Conservation (phyloP, 2,797 vertebrate species). For the Alexandromys oeconomus region DNA sequence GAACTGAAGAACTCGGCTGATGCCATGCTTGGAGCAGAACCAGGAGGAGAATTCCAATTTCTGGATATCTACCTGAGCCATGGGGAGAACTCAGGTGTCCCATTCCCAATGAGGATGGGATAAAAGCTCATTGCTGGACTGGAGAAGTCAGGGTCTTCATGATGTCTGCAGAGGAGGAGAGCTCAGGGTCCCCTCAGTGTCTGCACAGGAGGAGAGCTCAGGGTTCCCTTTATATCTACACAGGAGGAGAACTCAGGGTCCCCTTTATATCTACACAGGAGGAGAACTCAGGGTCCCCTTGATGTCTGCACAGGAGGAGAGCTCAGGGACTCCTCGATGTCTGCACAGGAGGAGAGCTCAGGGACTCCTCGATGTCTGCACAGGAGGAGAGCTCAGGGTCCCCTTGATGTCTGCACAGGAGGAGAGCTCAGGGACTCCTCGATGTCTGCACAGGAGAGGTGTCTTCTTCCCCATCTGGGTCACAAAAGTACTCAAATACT, state of each 20-base stretch:
- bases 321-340: not conserved
- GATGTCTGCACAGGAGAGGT: not conserved
- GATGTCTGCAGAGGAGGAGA: not conserved
- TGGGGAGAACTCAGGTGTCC: not conserved
- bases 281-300: not conserved
- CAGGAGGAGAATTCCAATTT: not conserved
- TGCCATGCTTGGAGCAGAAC: not conserved
- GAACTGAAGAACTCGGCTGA: not conserved
- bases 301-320: not conserved
- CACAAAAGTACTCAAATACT: not conserved
- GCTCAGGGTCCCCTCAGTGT: rapidly evolving
- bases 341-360: not conserved
- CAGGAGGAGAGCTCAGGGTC: not conserved
- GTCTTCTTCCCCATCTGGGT: not conserved
- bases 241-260: not conserved
- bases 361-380: not conserved
- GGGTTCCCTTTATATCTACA: not conserved
- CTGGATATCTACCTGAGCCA: not conserved
- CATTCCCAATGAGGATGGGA: not conserved
- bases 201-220: not conserved
- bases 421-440: not conserved
- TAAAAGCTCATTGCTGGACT: not conserved
- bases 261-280: not conserved
- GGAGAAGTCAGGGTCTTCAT: not conserved
- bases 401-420: not conserved